Evolutionary conservation across 2,888 invertebrate genomes (phyloP).

Genomic region (Melanostoma scalare): DNA sequence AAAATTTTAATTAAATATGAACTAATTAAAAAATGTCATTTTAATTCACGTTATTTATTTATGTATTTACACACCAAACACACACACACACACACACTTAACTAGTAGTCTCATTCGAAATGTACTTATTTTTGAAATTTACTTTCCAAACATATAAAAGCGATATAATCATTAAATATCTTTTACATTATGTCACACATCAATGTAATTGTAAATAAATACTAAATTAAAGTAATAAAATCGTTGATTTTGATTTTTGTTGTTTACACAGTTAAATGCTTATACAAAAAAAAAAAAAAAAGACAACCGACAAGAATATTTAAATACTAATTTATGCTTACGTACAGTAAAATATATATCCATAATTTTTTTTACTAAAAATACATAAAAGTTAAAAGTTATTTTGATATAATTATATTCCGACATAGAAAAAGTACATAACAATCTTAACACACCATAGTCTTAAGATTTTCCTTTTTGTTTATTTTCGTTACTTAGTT

Average conservation of each 20-base stretch:
- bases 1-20: slow-evolving; percentile 69
- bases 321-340: slow-evolving; percentile 63
- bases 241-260: slow-evolving; percentile 32
- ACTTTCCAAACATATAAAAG: slow-evolving; percentile 7
- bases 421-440: slow-evolving; percentile 56
- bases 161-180: slow-evolving; percentile 49
- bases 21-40: slow-evolving; percentile 70
- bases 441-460: slow-evolving; percentile 58
- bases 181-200: slow-evolving; percentile 44
- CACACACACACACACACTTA: slow-evolving; percentile 45
- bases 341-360: slow-evolving; percentile 54
- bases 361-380: slow-evolving; percentile 36
- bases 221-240: slow-evolving; percentile 45
- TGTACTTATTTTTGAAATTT: slow-evolving; percentile 45
- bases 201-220: slow-evolving; percentile 69
- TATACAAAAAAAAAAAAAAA: slow-evolving; percentile 34
- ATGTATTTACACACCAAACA: slow-evolving; percentile 72
- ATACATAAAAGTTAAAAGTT: slow-evolving; percentile 60
- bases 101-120: slow-evolving; percentile 73
- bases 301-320: slow-evolving; percentile 33
- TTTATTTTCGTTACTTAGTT: slow-evolving; percentile 45
- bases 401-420: slow-evolving; percentile 55
- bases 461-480: slow-evolving; percentile 45
- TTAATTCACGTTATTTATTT: slow-evolving; percentile 72
- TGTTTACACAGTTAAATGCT: slow-evolving; percentile 45